These are phyloP conservation scores for Sitodiplosis mosellana DNA, from an alignment of 1,140 invertebrate genomes.

Conservation along the genomic window DNA sequence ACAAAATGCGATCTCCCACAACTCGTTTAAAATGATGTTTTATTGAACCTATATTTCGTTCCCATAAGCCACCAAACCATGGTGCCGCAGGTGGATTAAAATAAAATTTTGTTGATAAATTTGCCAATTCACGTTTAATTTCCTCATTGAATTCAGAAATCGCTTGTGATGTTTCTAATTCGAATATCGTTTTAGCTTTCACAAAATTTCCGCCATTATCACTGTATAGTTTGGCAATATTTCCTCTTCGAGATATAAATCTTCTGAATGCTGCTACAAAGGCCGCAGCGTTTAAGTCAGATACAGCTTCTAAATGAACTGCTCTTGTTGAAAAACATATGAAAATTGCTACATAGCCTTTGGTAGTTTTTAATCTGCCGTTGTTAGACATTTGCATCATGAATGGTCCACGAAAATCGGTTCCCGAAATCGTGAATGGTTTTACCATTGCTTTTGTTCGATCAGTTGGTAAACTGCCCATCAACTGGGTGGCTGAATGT, in stretches of 20 bases:
- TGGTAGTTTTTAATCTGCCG: conserved; percentile 5
- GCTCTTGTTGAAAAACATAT: conserved; percentile 16
- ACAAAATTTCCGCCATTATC: conserved; percentile 16
- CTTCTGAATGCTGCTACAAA: conserved; percentile 16
- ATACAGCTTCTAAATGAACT: conserved; percentile 20
- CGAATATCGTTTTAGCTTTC: neutral
- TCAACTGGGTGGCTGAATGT: conserved; percentile 6
- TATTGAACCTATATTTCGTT: neutral
- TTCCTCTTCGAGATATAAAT: conserved; percentile 14
- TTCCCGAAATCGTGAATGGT: conserved; percentile 12
- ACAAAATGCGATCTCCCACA: conserved; percentile 9
- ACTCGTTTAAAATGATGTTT: conserved; percentile 4
- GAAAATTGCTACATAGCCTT: conserved; percentile 16
- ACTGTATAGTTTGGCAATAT: conserved; percentile 8
- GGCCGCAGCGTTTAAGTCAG: conserved; percentile 10
- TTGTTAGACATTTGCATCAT: conserved; percentile 5
- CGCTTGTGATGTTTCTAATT: no score
- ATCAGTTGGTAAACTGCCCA: conserved; percentile 17
- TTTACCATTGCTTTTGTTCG: conserved; percentile 9
- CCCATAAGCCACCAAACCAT: conserved; percentile 2
- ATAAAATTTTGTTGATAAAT: conserved; percentile 1
- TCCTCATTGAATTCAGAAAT: no score
- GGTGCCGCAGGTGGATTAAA: conserved; percentile 4
- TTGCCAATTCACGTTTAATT: neutral
- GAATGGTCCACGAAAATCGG: conserved; percentile 21